Base-by-base conservation (phyloP, 2,888 invertebrate species). In the Pyrocoelia pectoralis region DNA sequence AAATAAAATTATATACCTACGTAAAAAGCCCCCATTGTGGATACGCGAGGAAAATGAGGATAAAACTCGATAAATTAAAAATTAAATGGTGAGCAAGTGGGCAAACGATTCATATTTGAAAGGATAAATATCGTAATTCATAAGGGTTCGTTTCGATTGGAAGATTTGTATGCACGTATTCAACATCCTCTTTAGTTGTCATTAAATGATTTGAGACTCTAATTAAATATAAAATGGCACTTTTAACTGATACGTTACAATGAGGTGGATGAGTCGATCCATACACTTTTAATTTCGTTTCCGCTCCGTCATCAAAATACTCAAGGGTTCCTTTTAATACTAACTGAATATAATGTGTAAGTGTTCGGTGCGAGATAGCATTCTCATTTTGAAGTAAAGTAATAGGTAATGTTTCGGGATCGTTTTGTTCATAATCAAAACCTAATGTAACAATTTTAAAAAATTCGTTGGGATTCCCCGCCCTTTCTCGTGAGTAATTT, bases 131-230 rank as follows among this genome's bases (percentile, higher is more conserved):
- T n/a, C n/a, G n/a, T n/a, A n/a, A n/a, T n/a, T 38, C 50, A 14
- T 41, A 41, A 2, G 24, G 24, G 8, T 24, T 68, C 1, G 72
- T 73, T 14, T 74, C 62, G 40, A 74, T 72, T n/a, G 79, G 77
- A 13, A 82, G 65, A 9, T 70, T 67, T 2, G 73, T 74, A 57
- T 77, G 24, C 8, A 8, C 24, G 24, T 5, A 80, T 46, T 77
- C 66, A 1, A 79, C 77, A 72, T 82, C 81, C 80, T 78, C 73
- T 78, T 84, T 84, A 24, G 83, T 84, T 15, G 87, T 86, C 3
- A 89, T 77, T 76, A 84, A 84, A 73, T 90, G 90, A 70, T 87
- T 87, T 63, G 84, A 83, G 6, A 88, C 88, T 66, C 88, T 88
- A 48, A 88, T 83, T 13, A 90, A 70, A 1, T 83, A 81, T 1